A percentile compares a stretch with the other conserved stretches of the same genome.
phyloP scores from a whole-genome alignment of 2,797 vertebrate genomes.

The Naso thynnoides region DNA sequence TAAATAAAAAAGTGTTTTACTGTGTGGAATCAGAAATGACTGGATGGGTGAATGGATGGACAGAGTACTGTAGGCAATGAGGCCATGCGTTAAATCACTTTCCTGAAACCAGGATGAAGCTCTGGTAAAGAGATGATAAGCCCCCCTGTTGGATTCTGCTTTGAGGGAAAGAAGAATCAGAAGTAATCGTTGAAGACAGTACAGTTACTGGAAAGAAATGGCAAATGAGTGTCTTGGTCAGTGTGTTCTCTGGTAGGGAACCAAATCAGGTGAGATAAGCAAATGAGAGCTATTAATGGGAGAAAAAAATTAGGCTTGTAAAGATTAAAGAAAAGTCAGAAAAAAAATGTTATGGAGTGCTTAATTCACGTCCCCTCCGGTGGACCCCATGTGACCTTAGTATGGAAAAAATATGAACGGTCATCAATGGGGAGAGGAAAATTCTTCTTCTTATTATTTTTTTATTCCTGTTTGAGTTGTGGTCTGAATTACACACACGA shows the following conservation, averaged over 20 bases:
- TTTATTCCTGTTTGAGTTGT: no score
- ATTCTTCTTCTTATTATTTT: no score
- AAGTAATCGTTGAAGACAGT: constrained; percentile 13
- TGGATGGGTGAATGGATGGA: constrained; percentile 1
- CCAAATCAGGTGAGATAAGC: constrained; percentile 9
- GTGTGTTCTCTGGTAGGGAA: constrained; percentile 1
- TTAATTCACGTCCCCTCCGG: no score
- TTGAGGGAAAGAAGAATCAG: constrained; percentile 23
- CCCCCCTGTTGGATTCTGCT: constrained; percentile 3
- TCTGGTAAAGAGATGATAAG: constrained; percentile 15
- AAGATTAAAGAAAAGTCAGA: constrained; percentile 21
- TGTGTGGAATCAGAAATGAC: neutral
- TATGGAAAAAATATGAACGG: no score
- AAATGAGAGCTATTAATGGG: neutral
- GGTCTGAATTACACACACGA: no score
- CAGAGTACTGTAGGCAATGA: neutral
- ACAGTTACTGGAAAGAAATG: constrained; percentile 21
- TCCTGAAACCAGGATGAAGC: neutral
- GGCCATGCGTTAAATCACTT: neutral
- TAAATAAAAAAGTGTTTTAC: constrained; percentile 11
- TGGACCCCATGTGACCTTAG: no score
- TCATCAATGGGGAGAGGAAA: no score
- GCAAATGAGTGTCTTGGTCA: neutral
- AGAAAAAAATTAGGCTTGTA: constrained; percentile 20
- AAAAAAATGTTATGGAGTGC: no score